phyloP scores from a whole-genome alignment of 2,888 invertebrate species.

The Parnassius apollo region DNA sequence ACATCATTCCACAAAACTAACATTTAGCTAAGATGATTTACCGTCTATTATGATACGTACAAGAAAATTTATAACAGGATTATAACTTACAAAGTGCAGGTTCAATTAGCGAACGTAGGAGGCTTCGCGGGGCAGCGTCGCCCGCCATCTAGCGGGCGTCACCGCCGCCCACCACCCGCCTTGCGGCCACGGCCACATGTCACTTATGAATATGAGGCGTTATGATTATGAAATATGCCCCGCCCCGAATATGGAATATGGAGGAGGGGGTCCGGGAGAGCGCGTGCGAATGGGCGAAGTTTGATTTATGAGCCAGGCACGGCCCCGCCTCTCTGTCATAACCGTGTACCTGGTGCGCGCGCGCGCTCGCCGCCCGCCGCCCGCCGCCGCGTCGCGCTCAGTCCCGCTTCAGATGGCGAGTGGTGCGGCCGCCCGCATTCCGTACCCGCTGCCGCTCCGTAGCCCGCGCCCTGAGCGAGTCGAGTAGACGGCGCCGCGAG shows the following conservation, averaged over 20 bases:
- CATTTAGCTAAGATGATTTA: neutral
- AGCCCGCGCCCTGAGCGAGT: slow-evolving; percentile 43
- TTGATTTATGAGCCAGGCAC: slow-evolving; percentile 85
- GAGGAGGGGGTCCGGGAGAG: slow-evolving; percentile 83
- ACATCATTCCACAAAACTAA: neutral
- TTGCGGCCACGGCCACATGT: slow-evolving; percentile 62
- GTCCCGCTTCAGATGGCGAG: slow-evolving; percentile 81
- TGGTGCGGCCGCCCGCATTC: slow-evolving; percentile 66
- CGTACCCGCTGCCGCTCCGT: slow-evolving; percentile 48
- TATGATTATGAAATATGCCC: slow-evolving; percentile 82
- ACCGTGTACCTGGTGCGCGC: slow-evolving; percentile 84
- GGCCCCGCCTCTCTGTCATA: slow-evolving; percentile 86
- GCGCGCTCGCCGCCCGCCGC: slow-evolving; percentile 66
- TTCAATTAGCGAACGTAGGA: slow-evolving; percentile 76
- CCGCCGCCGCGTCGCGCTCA: slow-evolving; percentile 71
- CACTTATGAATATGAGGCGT: slow-evolving; percentile 82
- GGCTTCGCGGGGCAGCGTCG: slow-evolving; percentile 63
- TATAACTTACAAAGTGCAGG: slow-evolving; percentile 64
- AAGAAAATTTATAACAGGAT: slow-evolving; percentile 58
- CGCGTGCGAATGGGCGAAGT: slow-evolving; percentile 84
- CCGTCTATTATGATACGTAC: slow-evolving; percentile 23
- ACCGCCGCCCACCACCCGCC: slow-evolving; percentile 55
- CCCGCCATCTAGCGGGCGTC: slow-evolving; percentile 77
- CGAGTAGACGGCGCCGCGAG: slow-evolving; percentile 40
- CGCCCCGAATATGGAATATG: slow-evolving; percentile 82